Percentiles rank a stretch among this genome's conserved stretches.
Conservation (phyloP, 37 sponge, comb jelly and placozoan species). For the Axinella damicornis region DNA sequence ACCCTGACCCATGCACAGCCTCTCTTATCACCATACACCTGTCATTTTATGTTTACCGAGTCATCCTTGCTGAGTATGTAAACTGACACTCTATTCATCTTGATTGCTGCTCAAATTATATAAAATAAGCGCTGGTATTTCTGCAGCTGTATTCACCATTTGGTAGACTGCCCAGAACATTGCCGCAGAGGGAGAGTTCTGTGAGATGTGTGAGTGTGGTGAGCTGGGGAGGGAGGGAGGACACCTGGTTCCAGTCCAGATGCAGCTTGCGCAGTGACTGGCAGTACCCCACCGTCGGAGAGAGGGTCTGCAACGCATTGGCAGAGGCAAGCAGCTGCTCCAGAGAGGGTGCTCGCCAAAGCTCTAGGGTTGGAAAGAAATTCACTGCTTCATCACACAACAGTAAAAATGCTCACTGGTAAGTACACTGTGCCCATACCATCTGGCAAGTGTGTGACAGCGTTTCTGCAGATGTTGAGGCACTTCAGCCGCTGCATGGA, state of each 20-base stretch:
- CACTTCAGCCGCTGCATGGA: constrained; percentile 3
- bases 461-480: constrained; percentile 26
- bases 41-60: too few species aligned
- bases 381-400: too few species aligned
- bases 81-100: too few species aligned
- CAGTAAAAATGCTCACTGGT: too few species aligned
- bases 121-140: too few species aligned
- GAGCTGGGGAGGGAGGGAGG: constrained; percentile 27
- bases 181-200: constrained; percentile 43
- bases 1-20: too few species aligned
- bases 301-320: constrained; percentile 7
- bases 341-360: constrained; percentile 11
- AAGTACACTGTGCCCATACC: constrained; percentile 5
- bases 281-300: constrained; percentile 8
- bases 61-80: too few species aligned
- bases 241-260: constrained; percentile 34
- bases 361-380: too few species aligned
- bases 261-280: constrained; percentile 17
- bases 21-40: too few species aligned
- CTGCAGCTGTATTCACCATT: too few species aligned
- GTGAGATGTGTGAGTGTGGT: neutral
- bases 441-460: constrained; percentile 15
- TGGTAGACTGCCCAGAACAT: constrained; percentile 24
- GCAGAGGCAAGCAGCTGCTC: constrained; percentile 1
- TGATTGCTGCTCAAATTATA: too few species aligned